Evolutionary conservation across 2,113 vertebrate species (phyloP).

Genomic region (Muscicapa adusta): DNA sequence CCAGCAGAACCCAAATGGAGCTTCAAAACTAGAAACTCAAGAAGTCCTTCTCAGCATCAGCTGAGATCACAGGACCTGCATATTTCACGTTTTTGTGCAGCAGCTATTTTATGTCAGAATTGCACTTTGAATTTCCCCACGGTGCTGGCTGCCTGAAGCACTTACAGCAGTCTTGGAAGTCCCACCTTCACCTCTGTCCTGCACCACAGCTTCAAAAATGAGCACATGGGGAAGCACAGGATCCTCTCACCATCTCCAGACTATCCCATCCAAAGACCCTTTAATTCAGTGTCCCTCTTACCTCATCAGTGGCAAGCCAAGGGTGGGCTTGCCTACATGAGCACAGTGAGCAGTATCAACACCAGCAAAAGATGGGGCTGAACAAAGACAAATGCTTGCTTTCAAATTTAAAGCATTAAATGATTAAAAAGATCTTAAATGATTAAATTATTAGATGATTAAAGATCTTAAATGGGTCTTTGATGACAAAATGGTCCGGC

Average conservation of each 20-base stretch:
- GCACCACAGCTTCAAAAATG: neutral
- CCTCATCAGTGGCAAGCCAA: neutral
- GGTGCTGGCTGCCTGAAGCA: neutral
- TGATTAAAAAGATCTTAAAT: too few species aligned
- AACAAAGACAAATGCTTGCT: neutral
- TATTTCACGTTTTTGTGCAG: neutral
- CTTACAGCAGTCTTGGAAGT: neutral
- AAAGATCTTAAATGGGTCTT: neutral
- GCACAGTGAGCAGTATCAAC: neutral
- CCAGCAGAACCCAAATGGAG: neutral
- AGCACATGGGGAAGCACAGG: accelerated
- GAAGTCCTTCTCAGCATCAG: neutral
- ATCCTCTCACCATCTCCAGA: neutral
- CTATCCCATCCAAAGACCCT: neutral
- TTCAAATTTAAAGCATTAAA: neutral
- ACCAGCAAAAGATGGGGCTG: neutral
- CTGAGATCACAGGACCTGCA: accelerated
- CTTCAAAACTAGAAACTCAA: neutral
- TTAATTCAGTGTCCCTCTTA: neutral
- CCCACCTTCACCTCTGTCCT: neutral
- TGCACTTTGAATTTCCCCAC: neutral
- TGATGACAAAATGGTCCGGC: neutral
- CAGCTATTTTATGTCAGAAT: neutral
- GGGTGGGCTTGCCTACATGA: neutral
- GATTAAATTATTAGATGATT: too few species aligned